phyloP scores from a whole-genome alignment of 2,888 invertebrate species.

The Acleris sparsana region DNA sequence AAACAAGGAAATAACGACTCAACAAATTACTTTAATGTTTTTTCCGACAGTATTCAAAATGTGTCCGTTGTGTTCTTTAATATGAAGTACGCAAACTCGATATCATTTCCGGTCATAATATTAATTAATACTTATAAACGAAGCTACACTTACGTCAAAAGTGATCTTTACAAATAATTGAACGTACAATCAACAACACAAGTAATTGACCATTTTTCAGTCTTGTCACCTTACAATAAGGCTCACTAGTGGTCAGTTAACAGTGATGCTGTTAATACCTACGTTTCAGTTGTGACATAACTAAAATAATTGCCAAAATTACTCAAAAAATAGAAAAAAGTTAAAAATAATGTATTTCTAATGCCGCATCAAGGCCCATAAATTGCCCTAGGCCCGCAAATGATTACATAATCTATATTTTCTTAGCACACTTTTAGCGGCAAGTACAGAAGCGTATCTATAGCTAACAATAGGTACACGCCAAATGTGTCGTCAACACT shows the following conservation, averaged over 20 bases:
- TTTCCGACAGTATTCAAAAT: neutral
- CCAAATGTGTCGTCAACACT: slow-evolving; percentile 31
- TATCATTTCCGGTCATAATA: slow-evolving; percentile 41
- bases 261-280: too few relatives aligned
- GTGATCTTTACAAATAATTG: too few relatives aligned
- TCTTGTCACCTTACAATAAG: too few relatives aligned
- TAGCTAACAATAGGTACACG: slow-evolving; percentile 14
- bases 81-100: slow-evolving; percentile 35
- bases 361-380: too few relatives aligned
- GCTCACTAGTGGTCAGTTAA: too few relatives aligned
- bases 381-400: slow-evolving; percentile 15
- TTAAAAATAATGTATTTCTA: too few relatives aligned
- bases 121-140: slow-evolving; percentile 12
- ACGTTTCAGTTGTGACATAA: too few relatives aligned
- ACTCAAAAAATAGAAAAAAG: too few relatives aligned
- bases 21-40: slow-evolving; percentile 7
- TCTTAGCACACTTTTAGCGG: slow-evolving; percentile 24
- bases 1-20: neutral
- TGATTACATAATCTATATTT: slow-evolving; percentile 29
- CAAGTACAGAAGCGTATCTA: slow-evolving; percentile 24
- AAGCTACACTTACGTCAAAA: slow-evolving; percentile 18
- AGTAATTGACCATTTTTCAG: too few relatives aligned
- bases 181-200: too few relatives aligned
- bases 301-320: too few relatives aligned
- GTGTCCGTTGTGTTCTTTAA: slow-evolving; percentile 16